Percentiles rank a stretch among this genome's conserved stretches.
Evolutionary conservation across 2,113 vertebrate genomes (phyloP).

Genomic region (Otis tarda): DNA sequence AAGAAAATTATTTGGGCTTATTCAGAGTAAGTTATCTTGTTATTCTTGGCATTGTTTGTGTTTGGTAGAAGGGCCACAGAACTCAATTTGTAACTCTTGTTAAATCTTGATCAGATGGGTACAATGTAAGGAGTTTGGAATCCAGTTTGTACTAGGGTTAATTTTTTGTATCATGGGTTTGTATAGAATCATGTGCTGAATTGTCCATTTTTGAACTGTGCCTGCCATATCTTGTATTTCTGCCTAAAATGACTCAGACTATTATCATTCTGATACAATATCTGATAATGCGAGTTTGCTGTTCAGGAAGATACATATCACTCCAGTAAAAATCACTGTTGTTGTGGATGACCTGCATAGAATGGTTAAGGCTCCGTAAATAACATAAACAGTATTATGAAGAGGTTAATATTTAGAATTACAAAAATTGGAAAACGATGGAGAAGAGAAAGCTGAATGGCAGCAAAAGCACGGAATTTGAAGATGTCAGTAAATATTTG

Average conservation of each 20-base stretch:
- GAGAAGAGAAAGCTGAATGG: not conserved
- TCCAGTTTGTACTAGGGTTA: not conserved
- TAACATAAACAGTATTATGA: not conserved
- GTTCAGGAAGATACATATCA: not conserved
- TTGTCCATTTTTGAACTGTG: not conserved
- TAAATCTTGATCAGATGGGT: not conserved
- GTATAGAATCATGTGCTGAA: not conserved
- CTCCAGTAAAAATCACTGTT: not conserved
- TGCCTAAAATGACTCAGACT: not conserved
- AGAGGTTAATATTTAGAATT: not conserved
- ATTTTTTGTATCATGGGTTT: not conserved
- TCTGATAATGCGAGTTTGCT: not conserved
- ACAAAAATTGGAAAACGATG: not conserved
- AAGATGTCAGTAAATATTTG: not conserved
- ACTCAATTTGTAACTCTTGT: not conserved
- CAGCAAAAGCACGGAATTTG: not conserved
- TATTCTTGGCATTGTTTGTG: not conserved
- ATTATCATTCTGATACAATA: not conserved
- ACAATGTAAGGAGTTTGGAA: not conserved
- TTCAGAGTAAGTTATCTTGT: not conserved
- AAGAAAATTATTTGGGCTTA: not conserved
- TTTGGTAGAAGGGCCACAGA: not conserved
- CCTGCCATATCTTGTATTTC: not conserved
- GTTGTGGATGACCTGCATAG: not conserved
- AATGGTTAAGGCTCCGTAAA: not conserved